phyloP scores from a whole-genome alignment of 2,113 vertebrate genomes.

The Cricetomys ansorgei region DNA sequence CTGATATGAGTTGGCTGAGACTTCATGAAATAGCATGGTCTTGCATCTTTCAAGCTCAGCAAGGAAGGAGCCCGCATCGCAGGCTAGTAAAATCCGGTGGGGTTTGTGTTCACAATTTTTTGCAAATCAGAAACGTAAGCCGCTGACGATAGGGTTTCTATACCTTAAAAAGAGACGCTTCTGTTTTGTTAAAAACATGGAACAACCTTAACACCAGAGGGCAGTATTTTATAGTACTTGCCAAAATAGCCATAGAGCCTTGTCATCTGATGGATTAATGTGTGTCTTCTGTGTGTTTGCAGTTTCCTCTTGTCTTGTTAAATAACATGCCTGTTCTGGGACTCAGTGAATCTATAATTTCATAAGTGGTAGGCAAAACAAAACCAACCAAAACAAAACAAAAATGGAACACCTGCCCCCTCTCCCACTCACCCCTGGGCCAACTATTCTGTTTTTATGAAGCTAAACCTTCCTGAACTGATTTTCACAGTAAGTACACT shows the following conservation, averaged over 20 bases:
- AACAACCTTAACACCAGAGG: constrained; percentile 89
- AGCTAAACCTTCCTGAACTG: background rate
- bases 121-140: constrained; percentile 93
- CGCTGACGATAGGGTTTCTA: constrained; percentile 90
- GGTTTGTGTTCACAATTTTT: constrained; percentile 90
- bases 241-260: constrained; percentile 12
- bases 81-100: constrained; percentile 88
- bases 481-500: constrained; percentile 7
- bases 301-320: background rate
- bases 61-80: constrained; percentile 90
- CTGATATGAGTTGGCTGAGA: constrained; percentile 88
- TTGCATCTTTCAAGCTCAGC: constrained; percentile 89
- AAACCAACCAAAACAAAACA: background rate
- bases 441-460: background rate
- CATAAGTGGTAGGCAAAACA: background rate
- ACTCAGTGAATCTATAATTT: constrained; percentile 45
- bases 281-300: constrained; percentile 1
- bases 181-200: constrained; percentile 32
- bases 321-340: background rate
- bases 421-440: background rate
- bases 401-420: no score
- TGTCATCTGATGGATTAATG: constrained; percentile 34
- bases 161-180: constrained; percentile 86
- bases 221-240: constrained; percentile 92
- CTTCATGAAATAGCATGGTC: constrained; percentile 87